These are phyloP conservation scores for Trissolcus basalis DNA, from an alignment of 1,140 invertebrate species.

Conservation along the genomic window DNA sequence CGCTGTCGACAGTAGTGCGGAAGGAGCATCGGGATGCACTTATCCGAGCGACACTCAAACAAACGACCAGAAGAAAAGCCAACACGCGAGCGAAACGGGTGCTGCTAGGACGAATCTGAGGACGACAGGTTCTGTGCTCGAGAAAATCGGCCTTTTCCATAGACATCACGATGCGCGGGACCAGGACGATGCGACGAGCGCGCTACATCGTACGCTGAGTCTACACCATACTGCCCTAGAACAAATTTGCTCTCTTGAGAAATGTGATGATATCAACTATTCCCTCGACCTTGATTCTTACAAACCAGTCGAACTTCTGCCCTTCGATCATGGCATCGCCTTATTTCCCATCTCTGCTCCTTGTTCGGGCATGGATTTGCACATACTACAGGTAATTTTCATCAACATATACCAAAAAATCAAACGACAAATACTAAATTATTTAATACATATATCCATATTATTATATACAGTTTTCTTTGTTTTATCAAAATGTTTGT, in stretches of 20 bases:
- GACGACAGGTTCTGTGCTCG: conserved; percentile 61
- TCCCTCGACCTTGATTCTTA: conserved; percentile 86
- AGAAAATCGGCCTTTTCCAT: conserved; percentile 78
- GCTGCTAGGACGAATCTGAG: conserved; percentile 38
- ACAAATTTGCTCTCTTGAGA: conserved; percentile 76
- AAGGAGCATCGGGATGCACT: conserved; percentile 67
- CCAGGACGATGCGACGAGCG: conserved; percentile 74
- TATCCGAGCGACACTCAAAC: conserved; percentile 56
- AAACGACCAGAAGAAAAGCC: conserved; percentile 56
- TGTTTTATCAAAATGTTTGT: too few species aligned
- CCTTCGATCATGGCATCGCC: conserved; percentile 91
- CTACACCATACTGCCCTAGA: conserved; percentile 78
- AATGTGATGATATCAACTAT: conserved; percentile 79
- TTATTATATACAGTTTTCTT: too few species aligned
- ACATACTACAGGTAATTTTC: conserved; percentile 82
- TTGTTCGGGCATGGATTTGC: conserved; percentile 83
- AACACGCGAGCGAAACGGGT: conserved; percentile 37
- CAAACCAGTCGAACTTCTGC: conserved; percentile 88
- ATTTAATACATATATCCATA: too few species aligned
- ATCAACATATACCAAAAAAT: too few species aligned
- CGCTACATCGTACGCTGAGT: conserved; percentile 72
- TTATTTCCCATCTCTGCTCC: conserved; percentile 84
- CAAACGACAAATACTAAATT: too few species aligned
- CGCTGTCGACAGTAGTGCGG: conserved; percentile 66
- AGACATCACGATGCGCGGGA: conserved; percentile 83